phyloP scores from a whole-genome alignment of 1,140 invertebrate genomes.

The Drosophila tropicalis region DNA sequence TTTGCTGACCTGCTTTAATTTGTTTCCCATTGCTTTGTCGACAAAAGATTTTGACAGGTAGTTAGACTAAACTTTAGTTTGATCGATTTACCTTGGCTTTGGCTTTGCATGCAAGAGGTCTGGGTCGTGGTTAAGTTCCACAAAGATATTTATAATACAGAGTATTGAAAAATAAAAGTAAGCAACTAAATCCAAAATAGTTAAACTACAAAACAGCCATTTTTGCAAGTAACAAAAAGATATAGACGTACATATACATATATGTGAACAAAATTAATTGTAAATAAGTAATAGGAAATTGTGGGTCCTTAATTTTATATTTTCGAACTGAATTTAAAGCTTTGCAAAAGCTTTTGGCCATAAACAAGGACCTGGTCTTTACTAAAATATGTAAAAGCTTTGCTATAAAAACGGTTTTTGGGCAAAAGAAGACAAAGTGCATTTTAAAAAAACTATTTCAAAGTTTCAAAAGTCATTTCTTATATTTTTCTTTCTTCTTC shows the following conservation, averaged over 20 bases:
- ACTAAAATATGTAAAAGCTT: background rate
- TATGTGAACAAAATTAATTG: too few species aligned
- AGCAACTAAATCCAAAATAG: too few species aligned
- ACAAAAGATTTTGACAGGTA: conserved; percentile 26
- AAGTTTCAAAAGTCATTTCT: too few species aligned
- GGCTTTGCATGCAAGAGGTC: conserved; percentile 40
- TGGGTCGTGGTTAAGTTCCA: conserved; percentile 47
- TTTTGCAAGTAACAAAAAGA: too few species aligned
- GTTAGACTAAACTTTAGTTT: conserved; percentile 49
- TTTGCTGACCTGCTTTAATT: conserved; percentile 79
- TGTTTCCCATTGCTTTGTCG: conserved; percentile 39
- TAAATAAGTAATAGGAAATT: background rate
- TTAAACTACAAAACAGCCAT: too few species aligned
- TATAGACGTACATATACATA: too few species aligned
- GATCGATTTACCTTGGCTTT: conserved; percentile 62
- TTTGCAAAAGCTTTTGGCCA: background rate
- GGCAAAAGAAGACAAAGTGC: background rate
- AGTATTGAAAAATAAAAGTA: too few species aligned
- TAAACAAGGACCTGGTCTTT: background rate
- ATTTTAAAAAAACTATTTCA: background rate
- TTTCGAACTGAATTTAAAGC: background rate
- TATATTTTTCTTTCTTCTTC: too few species aligned
- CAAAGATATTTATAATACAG: background rate
- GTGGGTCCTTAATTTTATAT: background rate
- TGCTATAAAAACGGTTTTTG: background rate